Evolutionary conservation across 2,888 invertebrate genomes (phyloP).

Genomic region (Ichneumon xanthorius): DNA sequence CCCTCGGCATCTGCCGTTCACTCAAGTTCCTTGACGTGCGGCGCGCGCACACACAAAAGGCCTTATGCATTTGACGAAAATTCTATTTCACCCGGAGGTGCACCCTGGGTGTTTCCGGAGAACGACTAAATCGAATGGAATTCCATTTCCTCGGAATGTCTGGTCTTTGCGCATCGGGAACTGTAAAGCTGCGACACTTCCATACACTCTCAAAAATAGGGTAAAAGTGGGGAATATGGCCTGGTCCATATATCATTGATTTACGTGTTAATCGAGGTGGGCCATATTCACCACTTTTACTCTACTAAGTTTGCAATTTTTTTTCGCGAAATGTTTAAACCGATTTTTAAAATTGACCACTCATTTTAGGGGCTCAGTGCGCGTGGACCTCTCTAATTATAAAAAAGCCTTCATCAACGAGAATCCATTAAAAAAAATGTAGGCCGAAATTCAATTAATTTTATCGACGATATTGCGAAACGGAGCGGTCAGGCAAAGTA

Average conservation of each 20-base stretch:
- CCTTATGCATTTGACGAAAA: not conserved
- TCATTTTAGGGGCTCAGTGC: no score
- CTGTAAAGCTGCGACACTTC: not conserved
- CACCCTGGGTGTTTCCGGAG: not conserved
- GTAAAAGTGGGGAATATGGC: no score
- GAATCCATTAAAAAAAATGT: not conserved
- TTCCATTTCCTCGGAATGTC: conserved; percentile 8
- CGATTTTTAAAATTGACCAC: not conserved
- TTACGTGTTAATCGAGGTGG: no score
- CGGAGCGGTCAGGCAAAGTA: not conserved
- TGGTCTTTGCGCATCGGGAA: not conserved
- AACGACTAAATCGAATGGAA: not conserved
- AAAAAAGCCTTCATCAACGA: no score
- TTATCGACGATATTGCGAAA: not conserved
- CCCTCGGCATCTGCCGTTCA: not conserved
- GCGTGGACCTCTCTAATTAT: no score
- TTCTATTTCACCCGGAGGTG: conserved; percentile 7
- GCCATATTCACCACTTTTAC: no score
- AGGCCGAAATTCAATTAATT: not conserved
- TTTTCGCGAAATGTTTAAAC: not conserved
- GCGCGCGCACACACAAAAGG: not conserved
- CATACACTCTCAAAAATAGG: not conserved
- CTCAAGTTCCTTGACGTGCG: not conserved
- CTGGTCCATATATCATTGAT: no score
- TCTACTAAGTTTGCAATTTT: no score